Evolutionary conservation across 2,888 invertebrate genomes (phyloP).

Genomic region (Trachelus troglodyta): DNA sequence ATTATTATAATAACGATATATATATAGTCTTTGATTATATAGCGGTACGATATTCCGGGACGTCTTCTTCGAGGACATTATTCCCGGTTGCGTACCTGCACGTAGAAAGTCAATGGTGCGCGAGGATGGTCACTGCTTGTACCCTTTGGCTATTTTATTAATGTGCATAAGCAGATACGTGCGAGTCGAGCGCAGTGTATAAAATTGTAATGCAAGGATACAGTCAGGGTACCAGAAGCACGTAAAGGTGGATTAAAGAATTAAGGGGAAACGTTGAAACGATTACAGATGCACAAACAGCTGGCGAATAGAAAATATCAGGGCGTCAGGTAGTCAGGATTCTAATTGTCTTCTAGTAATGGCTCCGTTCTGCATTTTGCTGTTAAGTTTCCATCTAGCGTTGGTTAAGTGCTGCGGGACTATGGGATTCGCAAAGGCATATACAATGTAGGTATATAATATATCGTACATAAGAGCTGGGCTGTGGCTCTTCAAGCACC

Average conservation of each 20-base stretch:
- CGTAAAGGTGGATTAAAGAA: not conserved
- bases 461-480: not conserved
- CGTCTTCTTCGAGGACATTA: not conserved
- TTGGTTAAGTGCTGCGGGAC: slow-evolving; percentile 17
- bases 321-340: slow-evolving; percentile 5
- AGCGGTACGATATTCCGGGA: not conserved
- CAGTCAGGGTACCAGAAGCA: not conserved
- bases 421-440: not conserved
- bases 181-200: not conserved
- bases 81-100: not conserved
- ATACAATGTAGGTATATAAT: not conserved
- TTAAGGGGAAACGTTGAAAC: not conserved
- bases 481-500: slow-evolving; percentile 30
- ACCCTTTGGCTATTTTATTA: not conserved
- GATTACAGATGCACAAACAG: slow-evolving; percentile 1
- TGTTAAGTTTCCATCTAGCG: slow-evolving; percentile 40
- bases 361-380: slow-evolving; percentile 24
- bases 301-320: slow-evolving; percentile 18
- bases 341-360: not conserved
- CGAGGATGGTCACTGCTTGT: not conserved
- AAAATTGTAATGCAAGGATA: not conserved
- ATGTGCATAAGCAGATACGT: not conserved
- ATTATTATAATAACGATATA: not conserved
- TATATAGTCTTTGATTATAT: not conserved
- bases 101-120: not conserved